Evolutionary conservation across 1,140 invertebrate genomes (phyloP).

Genomic region (Medauroidea extradentata): DNA sequence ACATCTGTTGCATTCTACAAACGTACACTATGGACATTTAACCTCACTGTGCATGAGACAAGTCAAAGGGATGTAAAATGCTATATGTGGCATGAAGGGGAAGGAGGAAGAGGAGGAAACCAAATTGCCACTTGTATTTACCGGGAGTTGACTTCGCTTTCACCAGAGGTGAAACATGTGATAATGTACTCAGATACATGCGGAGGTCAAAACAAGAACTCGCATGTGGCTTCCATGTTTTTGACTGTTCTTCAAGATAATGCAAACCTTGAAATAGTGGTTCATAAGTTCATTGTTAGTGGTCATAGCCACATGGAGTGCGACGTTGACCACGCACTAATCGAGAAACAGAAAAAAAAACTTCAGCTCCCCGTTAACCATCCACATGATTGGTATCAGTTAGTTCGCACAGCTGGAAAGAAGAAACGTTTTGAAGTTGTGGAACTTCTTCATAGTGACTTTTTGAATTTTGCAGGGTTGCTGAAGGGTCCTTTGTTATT

Average conservation of each 20-base stretch:
- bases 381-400: background rate
- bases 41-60: too few relatives aligned
- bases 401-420: background rate
- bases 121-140: too few relatives aligned
- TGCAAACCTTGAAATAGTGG: background rate
- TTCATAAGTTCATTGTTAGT: background rate
- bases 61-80: too few relatives aligned
- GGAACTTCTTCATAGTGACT: too few relatives aligned
- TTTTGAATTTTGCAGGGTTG: too few relatives aligned
- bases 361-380: background rate
- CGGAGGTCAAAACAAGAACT: background rate
- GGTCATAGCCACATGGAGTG: conserved; percentile 29
- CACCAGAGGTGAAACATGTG: background rate
- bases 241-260: background rate
- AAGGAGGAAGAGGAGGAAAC: too few relatives aligned
- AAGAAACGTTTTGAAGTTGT: background rate
- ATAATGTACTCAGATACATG: background rate
- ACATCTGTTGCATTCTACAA: too few relatives aligned
- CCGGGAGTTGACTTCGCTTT: too few relatives aligned
- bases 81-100: too few relatives aligned
- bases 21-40: too few relatives aligned
- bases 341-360: conserved; percentile 12
- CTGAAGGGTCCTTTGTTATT: too few relatives aligned
- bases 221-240: background rate
- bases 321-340: conserved; percentile 23